Conservation (phyloP, 2,888 invertebrate genomes). For the Leuctra nigra region DNA sequence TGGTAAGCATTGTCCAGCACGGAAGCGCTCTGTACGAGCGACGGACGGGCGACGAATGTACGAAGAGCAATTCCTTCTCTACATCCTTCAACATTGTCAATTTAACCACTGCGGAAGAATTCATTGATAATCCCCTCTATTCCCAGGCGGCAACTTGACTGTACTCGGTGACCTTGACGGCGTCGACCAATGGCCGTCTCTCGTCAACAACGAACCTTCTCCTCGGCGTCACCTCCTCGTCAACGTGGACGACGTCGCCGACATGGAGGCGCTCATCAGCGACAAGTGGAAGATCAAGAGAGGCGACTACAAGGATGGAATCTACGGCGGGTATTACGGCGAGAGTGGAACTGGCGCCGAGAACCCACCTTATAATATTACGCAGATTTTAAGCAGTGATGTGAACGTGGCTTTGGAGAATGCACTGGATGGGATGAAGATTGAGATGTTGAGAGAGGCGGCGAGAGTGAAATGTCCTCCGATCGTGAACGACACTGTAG, state of each 20-base stretch:
- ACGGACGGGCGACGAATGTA: too few relatives aligned
- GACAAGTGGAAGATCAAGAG: too few relatives aligned
- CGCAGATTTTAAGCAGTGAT: conserved; percentile 34
- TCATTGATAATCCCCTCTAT: too few relatives aligned
- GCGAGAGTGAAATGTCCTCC: neutral
- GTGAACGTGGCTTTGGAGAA: neutral
- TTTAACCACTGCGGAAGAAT: too few relatives aligned
- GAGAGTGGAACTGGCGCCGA: conserved; percentile 19
- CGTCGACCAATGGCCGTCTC: too few relatives aligned
- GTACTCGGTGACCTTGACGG: conserved; percentile 22
- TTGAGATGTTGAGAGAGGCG: neutral
- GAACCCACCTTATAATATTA: conserved; percentile 34
- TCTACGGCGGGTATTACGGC: conserved; percentile 18
- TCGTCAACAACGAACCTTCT: too few relatives aligned
- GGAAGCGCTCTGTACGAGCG: too few relatives aligned
- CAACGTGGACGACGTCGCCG: conserved; percentile 30
- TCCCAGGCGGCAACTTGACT: conserved; percentile 19
- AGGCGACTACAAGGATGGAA: too few relatives aligned
- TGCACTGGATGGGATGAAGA: neutral
- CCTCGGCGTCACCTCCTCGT: conserved; percentile 41
- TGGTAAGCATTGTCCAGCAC: too few relatives aligned
- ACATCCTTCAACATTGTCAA: too few relatives aligned
- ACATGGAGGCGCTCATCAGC: conserved; percentile 9
- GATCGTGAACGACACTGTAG: too few relatives aligned
- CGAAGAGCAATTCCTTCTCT: too few relatives aligned